These are phyloP conservation scores for Cavia porcellus DNA, from an alignment of 2,113 vertebrate genomes.

Conservation along the genomic window DNA sequence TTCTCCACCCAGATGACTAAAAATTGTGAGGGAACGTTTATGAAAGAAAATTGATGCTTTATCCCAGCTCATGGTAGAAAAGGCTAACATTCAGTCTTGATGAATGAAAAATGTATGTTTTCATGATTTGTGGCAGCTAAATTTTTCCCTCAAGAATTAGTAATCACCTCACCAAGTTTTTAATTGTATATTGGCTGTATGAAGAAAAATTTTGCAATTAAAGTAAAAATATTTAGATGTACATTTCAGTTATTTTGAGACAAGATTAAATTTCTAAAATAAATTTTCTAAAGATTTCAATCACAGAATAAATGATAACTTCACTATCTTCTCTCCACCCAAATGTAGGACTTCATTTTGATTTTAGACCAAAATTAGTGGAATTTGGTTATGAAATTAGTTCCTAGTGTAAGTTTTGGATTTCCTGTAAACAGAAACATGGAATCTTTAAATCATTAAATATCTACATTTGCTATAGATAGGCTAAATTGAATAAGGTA, in stretches of 20 bases:
- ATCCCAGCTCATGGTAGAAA: background rate
- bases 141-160: background rate
- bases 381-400: background rate
- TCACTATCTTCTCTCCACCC: background rate
- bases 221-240: background rate
- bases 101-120: background rate
- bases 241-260: background rate
- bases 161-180: background rate
- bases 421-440: background rate
- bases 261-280: background rate
- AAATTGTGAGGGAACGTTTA: background rate
- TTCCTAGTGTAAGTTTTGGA: background rate
- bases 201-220: background rate
- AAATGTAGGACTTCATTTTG: slow-evolving; percentile 16
- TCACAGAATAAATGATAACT: background rate
- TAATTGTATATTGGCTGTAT: background rate
- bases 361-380: slow-evolving; percentile 4
- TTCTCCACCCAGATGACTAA: slow-evolving; percentile 48
- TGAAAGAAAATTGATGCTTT: background rate
- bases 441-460: background rate
- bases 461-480: background rate
- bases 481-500: background rate
- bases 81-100: background rate
- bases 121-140: background rate
- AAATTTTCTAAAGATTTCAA: slow-evolving; percentile 31